Evolutionary conservation across 1,140 invertebrate species (phyloP).

Genomic region (Choristoneura fumiferana): DNA sequence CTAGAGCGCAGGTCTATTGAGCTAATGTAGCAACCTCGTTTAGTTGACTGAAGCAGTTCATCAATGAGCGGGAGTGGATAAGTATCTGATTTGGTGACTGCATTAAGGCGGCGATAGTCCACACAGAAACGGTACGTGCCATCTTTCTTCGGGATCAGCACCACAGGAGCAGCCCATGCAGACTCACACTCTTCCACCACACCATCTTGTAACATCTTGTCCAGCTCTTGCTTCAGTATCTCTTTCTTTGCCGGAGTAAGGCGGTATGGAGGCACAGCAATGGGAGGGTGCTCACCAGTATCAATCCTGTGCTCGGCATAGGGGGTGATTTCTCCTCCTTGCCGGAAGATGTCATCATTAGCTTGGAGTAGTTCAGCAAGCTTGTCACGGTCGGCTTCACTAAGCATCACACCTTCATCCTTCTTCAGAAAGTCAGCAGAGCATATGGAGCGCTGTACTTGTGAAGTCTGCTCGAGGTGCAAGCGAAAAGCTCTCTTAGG

Average conservation of each 20-base stretch:
- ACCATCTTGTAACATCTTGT: constrained; percentile 25
- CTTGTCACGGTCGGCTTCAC: background rate
- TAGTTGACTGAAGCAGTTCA: too few relatives aligned
- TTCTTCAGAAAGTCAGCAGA: background rate
- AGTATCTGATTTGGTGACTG: too few relatives aligned
- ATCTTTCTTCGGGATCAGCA: too few relatives aligned
- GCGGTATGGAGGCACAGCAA: constrained; percentile 29
- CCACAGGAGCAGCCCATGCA: too few relatives aligned
- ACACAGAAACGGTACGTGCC: too few relatives aligned
- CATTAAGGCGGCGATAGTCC: too few relatives aligned
- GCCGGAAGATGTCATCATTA: background rate
- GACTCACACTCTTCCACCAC: too few relatives aligned
- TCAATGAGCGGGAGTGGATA: too few relatives aligned
- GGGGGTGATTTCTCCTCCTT: constrained; percentile 20
- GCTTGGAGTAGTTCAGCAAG: background rate
- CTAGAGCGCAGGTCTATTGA: too few relatives aligned
- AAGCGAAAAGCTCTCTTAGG: background rate
- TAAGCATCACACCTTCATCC: background rate
- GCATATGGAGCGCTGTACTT: background rate
- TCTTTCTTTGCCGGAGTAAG: constrained; percentile 25
- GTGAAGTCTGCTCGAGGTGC: background rate
- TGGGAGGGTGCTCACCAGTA: constrained; percentile 25
- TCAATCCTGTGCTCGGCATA: constrained; percentile 29
- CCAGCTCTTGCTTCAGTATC: constrained; percentile 20
- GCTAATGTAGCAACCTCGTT: too few relatives aligned